phyloP scores from a whole-genome alignment of 2,797 vertebrate genomes.

The Gadopsis bispinosus region DNA sequence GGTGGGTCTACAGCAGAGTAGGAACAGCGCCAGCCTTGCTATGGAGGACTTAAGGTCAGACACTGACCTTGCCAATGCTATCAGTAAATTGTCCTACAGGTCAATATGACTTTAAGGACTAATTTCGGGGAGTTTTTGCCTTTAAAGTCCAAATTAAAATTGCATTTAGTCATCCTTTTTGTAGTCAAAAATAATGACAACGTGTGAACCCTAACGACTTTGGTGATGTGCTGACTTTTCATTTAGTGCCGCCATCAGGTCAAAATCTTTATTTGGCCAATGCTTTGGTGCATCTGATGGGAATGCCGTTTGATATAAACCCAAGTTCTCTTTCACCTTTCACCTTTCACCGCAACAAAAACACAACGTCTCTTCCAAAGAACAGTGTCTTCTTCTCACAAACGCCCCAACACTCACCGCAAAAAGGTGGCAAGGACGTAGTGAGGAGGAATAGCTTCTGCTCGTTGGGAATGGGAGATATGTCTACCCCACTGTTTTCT shows the following conservation, averaged over 20 bases:
- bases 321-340: background rate
- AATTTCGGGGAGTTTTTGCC: no score
- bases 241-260: background rate
- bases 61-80: background rate
- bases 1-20: no score
- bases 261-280: no score
- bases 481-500: slow-evolving; percentile 85
- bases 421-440: slow-evolving; percentile 86
- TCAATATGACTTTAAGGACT: no score
- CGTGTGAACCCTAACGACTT: background rate
- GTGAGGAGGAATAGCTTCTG: slow-evolving; percentile 90
- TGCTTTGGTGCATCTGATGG: no score
- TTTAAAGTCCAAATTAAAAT: no score
- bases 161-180: no score
- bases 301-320: no score
- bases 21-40: background rate
- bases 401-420: slow-evolving; percentile 82
- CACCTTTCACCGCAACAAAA: background rate
- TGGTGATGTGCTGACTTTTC: background rate
- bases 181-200: no score
- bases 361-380: background rate
- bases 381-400: background rate
- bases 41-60: background rate
- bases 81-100: background rate
- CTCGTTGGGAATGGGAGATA: slow-evolving; percentile 84